These are phyloP conservation scores for Platysteira castanea DNA, from an alignment of 2,113 vertebrate species.

Conservation along the genomic window DNA sequence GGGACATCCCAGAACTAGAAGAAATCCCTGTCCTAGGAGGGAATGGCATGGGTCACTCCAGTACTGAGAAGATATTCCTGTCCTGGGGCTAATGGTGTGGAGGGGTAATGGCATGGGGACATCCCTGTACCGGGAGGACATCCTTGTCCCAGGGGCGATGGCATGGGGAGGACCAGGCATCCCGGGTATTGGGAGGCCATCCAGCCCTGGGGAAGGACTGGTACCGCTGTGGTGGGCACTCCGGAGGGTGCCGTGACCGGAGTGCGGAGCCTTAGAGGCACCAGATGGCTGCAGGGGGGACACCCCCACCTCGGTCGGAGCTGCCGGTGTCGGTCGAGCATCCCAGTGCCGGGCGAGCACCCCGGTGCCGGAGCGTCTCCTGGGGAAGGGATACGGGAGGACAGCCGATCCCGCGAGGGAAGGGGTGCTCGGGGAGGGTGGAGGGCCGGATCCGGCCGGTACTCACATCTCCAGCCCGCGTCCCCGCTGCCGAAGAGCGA, in stretches of 20 bases:
- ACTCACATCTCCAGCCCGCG: constrained; percentile 13
- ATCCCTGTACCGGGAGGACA: neutral
- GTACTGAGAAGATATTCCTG: neutral
- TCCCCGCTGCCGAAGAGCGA: neutral
- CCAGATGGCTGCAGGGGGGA: neutral
- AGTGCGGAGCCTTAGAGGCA: neutral
- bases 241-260: neutral
- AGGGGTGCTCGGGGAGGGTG: neutral
- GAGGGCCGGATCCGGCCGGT: neutral
- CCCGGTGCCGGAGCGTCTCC: neutral
- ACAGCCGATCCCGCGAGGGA: neutral
- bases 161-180: neutral
- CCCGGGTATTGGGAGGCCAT: neutral
- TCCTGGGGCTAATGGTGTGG: neutral
- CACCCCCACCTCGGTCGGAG: neutral
- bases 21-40: neutral
- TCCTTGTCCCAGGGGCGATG: neutral
- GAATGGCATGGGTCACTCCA: too few species aligned
- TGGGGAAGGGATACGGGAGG: too few species aligned
- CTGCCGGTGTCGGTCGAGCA: neutral
- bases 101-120: neutral
- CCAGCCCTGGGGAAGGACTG: neutral
- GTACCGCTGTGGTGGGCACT: neutral
- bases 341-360: neutral
- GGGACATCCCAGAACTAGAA: neutral